These are phyloP conservation scores for Plutomurus gul DNA, from an alignment of 1,140 invertebrate species.

Conservation along the genomic window DNA sequence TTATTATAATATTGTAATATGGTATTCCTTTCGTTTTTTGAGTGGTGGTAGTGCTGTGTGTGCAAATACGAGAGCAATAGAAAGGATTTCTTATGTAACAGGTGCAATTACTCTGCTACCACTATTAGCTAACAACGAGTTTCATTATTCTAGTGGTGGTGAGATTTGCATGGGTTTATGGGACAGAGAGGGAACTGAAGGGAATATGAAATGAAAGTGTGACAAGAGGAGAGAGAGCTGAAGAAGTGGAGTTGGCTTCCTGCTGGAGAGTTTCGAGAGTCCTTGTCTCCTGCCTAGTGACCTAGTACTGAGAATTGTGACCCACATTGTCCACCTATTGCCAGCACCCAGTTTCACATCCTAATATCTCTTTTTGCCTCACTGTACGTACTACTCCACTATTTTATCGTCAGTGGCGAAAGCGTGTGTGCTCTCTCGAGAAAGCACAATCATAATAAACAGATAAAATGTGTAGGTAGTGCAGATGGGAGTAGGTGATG, in stretches of 20 bases:
- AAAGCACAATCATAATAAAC: not conserved
- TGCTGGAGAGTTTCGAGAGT: constrained; percentile 28
- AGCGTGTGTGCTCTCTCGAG: constrained; percentile 11
- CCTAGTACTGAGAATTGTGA: constrained; percentile 7
- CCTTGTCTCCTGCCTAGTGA: constrained; percentile 19
- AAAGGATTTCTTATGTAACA: constrained; percentile 25
- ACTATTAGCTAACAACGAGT: not conserved
- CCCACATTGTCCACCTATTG: constrained; percentile 15
- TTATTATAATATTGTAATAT: too few species aligned
- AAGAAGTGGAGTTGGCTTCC: constrained; percentile 6
- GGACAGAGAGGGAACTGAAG: constrained; percentile 18
- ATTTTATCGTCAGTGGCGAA: not conserved
- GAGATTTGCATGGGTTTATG: not conserved
- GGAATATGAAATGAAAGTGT: not conserved
- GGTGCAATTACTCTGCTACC: not conserved
- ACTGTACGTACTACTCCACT: not conserved
- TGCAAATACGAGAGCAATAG: not conserved
- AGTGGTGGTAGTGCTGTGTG: not conserved
- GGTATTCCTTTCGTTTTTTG: not conserved
- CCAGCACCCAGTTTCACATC: constrained; percentile 25
- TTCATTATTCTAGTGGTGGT: not conserved
- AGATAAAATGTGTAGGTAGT: too few species aligned
- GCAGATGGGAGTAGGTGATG: too few species aligned
- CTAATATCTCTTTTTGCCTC: not conserved
- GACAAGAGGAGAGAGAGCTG: not conserved